These are phyloP conservation scores for Muntiacus muntjak DNA, from an alignment of 2,113 vertebrate genomes.

Conservation along the genomic window DNA sequence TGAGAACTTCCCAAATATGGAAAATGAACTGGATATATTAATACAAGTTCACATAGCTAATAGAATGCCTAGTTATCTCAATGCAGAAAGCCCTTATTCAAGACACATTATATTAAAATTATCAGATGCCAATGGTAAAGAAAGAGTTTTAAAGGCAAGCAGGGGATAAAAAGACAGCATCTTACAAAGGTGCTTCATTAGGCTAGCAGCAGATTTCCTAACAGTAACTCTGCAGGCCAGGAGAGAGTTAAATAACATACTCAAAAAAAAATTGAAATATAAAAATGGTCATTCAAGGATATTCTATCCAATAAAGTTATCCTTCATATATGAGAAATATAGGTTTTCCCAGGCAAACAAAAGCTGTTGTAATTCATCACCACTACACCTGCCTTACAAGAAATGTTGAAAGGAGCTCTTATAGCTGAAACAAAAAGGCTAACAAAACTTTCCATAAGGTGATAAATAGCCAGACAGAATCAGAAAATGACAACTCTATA, in stretches of 20 bases:
- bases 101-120: background rate
- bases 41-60: background rate
- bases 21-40: background rate
- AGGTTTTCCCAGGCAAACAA: background rate
- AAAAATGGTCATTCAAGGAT: background rate
- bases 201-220: background rate
- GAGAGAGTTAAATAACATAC: background rate
- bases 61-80: background rate
- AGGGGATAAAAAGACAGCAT: background rate
- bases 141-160: background rate
- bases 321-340: background rate
- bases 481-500: background rate
- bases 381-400: background rate
- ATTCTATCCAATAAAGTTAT: background rate
- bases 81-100: background rate
- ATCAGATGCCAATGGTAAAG: background rate
- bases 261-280: background rate
- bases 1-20: background rate
- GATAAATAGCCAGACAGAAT: background rate
- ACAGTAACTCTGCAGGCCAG: background rate
- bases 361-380: background rate
- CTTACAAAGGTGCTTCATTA: background rate
- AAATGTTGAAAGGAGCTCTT: background rate
- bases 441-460: background rate
- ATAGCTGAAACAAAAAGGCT: background rate